phyloP scores from a whole-genome alignment of 1,140 invertebrate species.

The Drosophila parabipectinata region DNA sequence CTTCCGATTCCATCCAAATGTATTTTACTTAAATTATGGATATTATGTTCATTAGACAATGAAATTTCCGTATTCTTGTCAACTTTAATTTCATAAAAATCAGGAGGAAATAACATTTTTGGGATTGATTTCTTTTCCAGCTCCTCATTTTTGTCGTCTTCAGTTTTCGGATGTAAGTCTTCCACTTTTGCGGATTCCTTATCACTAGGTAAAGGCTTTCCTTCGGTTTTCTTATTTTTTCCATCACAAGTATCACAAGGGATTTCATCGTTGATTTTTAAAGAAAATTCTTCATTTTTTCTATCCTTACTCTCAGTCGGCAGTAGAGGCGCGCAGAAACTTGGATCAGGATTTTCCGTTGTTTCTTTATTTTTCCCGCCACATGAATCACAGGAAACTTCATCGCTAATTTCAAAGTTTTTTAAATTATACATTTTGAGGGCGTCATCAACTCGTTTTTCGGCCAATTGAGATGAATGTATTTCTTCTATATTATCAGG shows the following conservation, averaged over 20 bases:
- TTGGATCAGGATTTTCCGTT: slow-evolving; percentile 14
- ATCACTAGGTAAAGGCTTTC: slow-evolving; percentile 3
- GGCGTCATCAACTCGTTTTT: neutral
- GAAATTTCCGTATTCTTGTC: neutral
- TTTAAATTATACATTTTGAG: neutral
- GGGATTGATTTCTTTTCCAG: neutral
- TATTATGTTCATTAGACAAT: neutral
- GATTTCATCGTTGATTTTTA: slow-evolving; percentile 5
- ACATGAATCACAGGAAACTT: slow-evolving; percentile 39
- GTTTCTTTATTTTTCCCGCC: slow-evolving; percentile 47
- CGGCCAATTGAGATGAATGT: neutral
- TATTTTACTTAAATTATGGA: neutral
- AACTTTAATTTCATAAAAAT: neutral
- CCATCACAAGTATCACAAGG: slow-evolving; percentile 29
- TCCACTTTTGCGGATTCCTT: neutral
- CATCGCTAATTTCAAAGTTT: slow-evolving; percentile 5
- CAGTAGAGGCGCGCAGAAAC: neutral
- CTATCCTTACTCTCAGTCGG: neutral
- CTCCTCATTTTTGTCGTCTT: neutral
- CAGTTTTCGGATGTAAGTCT: neutral
- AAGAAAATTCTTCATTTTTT: neutral
- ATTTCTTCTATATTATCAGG: neutral
- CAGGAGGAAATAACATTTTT: neutral
- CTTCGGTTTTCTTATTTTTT: slow-evolving; percentile 17
- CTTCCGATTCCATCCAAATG: neutral